Evolutionary conservation across 2,797 vertebrate species (phyloP), one percentile per base, ranked within the genome.

Genomic region (Enteromius argenteus): DNA sequence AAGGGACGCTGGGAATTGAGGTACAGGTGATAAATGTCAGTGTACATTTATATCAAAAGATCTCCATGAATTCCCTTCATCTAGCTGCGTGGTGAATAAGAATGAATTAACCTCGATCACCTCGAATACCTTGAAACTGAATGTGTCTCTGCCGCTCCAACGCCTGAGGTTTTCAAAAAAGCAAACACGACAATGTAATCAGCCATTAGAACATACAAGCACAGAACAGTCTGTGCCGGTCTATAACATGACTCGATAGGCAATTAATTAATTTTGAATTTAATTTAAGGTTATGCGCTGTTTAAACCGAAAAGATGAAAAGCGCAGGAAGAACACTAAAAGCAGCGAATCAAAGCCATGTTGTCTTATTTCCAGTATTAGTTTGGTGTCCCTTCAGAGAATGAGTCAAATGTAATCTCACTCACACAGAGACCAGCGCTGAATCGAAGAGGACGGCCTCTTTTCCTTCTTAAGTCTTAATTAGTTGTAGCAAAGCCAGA

Each of bases 341-440:
- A 84, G 86, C 86, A 62, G 62, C 53, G n/a, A 89, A 90, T 89
- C 90, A 93, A 94, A 91, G 92, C 90, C 85, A 84, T 90, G 88
- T 86, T 91, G 88, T 86, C 91, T 90, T 88, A 86, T 89, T 90
- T 87, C 60, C 90, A 91, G 81, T 91, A 93, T 92, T 81, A 82
- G 88, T 92, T 89, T 90, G 88, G 89, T 90, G 90, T 93, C 91
- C 91, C 90, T 91, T 84, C 82, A 90, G 91, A 93, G 88, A 89
- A 83, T 85, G 87, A 95, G 93, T 94, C 93, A 92, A 91, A 91
- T 91, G 90, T 92, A 91, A 94, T 95, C 94, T 94, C 88, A 91
- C 83, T 91, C 82, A 90, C 91, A 87, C 89, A 37, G 75, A 88
- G 91, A 92, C 93, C 86, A 92, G 93, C 92, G 89, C 80, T 30